These are phyloP conservation scores for Varanus komodoensis DNA, from an alignment of 2,113 vertebrate genomes.

Conservation along the genomic window DNA sequence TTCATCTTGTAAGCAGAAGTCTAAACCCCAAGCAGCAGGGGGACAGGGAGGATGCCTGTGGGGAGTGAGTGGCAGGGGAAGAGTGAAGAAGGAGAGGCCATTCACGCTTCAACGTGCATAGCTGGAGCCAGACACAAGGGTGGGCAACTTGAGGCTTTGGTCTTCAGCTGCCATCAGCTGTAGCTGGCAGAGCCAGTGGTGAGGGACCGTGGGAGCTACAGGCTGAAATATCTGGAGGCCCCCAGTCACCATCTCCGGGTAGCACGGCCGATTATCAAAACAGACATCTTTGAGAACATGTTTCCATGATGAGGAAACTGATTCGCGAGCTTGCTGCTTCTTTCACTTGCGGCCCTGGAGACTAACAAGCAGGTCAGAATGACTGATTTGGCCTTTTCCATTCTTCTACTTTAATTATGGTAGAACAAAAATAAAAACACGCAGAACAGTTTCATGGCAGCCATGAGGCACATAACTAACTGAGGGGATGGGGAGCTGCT, in stretches of 20 bases:
- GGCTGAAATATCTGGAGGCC: no score
- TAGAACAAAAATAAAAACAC: background rate
- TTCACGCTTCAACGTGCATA: background rate
- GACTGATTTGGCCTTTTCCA: conserved; percentile 3
- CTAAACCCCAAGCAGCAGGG: background rate
- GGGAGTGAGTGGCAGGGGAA: background rate
- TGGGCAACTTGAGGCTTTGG: no score
- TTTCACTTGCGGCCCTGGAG: background rate
- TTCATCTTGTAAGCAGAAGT: background rate
- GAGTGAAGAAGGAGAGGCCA: background rate
- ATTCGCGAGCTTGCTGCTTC: background rate
- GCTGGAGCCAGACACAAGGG: background rate
- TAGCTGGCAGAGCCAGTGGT: no score
- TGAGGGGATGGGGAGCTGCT: conserved; percentile 16
- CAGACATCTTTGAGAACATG: no score
- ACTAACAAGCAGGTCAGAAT: background rate
- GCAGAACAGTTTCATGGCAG: conserved; percentile 1
- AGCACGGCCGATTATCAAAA: background rate
- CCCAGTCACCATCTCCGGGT: no score
- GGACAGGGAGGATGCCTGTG: background rate
- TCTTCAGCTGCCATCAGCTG: no score
- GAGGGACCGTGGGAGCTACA: no score
- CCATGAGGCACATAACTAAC: conserved; percentile 32
- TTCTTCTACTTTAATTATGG: background rate
- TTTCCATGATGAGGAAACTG: no score